These are phyloP conservation scores for Liposcelis brunnea DNA, from an alignment of 2,888 invertebrate genomes.

Conservation along the genomic window DNA sequence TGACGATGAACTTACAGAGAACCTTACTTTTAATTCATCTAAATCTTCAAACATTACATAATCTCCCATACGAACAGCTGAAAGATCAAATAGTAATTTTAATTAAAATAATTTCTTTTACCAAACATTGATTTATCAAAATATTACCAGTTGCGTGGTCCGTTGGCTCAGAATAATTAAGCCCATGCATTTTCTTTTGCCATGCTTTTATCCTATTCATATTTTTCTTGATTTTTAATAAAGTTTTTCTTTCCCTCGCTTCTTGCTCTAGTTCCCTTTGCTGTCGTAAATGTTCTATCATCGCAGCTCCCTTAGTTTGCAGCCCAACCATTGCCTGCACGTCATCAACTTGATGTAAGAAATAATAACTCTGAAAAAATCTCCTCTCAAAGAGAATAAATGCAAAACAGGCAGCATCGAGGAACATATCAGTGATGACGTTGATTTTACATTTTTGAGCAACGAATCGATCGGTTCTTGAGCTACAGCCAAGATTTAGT, in stretches of 20 bases:
- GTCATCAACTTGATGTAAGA: conserved; percentile 90
- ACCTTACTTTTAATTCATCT: too few species aligned
- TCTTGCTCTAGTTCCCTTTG: conserved; percentile 81
- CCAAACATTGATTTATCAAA: not conserved
- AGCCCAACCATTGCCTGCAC: conserved; percentile 27
- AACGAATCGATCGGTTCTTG: too few species aligned
- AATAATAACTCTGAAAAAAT: conserved; percentile 89
- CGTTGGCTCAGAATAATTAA: not conserved
- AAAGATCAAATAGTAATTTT: not conserved
- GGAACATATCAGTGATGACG: too few species aligned
- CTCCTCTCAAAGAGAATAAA: conserved; percentile 83
- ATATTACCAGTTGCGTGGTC: not conserved
- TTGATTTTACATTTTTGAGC: too few species aligned
- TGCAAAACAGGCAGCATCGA: conserved; percentile 80
- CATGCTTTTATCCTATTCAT: conserved; percentile 92
- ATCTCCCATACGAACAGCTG: not conserved
- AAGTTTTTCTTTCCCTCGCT: conserved; percentile 63
- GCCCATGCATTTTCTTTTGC: conserved; percentile 59
- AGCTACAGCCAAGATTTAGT: too few species aligned
- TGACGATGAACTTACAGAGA: not conserved
- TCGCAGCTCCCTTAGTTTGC: conserved; percentile 63
- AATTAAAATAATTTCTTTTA: not conserved
- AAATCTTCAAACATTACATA: too few species aligned
- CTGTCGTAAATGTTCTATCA: conserved; percentile 79
- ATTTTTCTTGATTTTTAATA: conserved; percentile 85